Percentiles rank a stretch among this genome's conserved stretches.
Evolutionary conservation across 2,888 invertebrate species (phyloP).

Genomic region (Meghimatium bilineatum): DNA sequence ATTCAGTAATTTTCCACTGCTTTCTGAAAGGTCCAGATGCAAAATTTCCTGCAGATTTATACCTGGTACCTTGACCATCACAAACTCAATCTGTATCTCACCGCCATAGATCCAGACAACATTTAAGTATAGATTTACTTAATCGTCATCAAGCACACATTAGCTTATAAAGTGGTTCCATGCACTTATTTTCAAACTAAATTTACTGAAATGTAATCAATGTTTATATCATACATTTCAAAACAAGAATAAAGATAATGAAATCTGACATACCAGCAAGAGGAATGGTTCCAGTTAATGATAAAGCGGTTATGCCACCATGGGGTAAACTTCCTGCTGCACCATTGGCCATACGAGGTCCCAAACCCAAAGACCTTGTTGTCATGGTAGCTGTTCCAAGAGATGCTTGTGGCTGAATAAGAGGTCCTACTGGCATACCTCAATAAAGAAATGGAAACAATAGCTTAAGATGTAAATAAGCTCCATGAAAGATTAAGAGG

Average conservation of each 20-base stretch:
- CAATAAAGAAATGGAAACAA: not conserved
- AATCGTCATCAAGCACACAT: no score
- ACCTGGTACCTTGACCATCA: no score
- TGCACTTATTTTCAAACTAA: not conserved
- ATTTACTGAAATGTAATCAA: not conserved
- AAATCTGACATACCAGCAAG: not conserved
- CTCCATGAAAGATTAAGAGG: no score
- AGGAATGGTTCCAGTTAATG: constrained; percentile 24
- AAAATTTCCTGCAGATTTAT: no score
- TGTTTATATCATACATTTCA: not conserved
- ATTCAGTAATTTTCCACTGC: no score
- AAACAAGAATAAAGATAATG: not conserved
- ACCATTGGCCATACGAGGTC: constrained; percentile 69
- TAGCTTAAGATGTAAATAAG: no score
- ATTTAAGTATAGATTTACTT: no score
- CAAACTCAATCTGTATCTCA: no score
- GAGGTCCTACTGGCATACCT: constrained; percentile 57
- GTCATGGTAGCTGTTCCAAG: constrained; percentile 60
- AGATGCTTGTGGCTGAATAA: constrained; percentile 59
- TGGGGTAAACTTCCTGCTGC: constrained; percentile 12
- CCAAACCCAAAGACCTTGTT: constrained; percentile 62
- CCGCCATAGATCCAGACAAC: no score
- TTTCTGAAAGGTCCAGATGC: no score
- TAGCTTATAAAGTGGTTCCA: no score
- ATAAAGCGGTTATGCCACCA: not conserved